Conservation (phyloP, 2,113 vertebrate genomes). For the Callopanchax toddi region DNA sequence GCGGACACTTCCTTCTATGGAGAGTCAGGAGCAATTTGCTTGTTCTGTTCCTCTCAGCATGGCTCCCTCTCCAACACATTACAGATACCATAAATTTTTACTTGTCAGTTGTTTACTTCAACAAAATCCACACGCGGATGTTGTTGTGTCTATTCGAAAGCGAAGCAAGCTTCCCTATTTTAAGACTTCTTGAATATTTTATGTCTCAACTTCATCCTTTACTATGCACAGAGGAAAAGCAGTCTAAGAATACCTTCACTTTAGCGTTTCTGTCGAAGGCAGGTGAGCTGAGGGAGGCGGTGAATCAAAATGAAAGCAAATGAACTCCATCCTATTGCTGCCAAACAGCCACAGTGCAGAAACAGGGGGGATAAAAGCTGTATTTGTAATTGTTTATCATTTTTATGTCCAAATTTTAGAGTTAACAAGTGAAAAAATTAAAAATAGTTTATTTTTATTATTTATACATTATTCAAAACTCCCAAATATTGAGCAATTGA, state of each 20-base stretch:
- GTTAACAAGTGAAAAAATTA: no score
- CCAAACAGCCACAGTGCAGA: constrained; percentile 24
- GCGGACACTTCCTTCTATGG: constrained; percentile 31
- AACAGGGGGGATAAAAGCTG: no score
- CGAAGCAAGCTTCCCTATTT: constrained; percentile 63
- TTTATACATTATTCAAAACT: no score
- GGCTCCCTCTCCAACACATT: constrained; percentile 20
- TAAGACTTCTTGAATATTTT: constrained; percentile 67
- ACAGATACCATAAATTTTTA: constrained; percentile 49
- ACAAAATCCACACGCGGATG: constrained; percentile 32
- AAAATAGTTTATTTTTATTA: no score
- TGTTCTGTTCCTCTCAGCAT: constrained; percentile 3
- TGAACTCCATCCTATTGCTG: constrained; percentile 22
- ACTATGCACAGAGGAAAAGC: constrained; percentile 48
- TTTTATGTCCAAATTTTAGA: no score
- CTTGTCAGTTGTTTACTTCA: constrained; percentile 58
- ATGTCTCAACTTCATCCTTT: constrained; percentile 52
- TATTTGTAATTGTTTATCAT: no score
- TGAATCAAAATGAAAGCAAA: constrained; percentile 29
- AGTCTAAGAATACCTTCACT: constrained; percentile 73
- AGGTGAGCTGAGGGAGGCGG: constrained; percentile 23
- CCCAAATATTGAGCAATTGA: no score
- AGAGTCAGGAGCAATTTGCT: constrained; percentile 37
- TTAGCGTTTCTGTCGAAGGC: constrained; percentile 49
- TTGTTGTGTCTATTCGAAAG: constrained; percentile 41